Evolutionary conservation across 35 echinoderm and acorn worm genomes (phyloP).

Genomic region (Ophioderma brevispina): DNA sequence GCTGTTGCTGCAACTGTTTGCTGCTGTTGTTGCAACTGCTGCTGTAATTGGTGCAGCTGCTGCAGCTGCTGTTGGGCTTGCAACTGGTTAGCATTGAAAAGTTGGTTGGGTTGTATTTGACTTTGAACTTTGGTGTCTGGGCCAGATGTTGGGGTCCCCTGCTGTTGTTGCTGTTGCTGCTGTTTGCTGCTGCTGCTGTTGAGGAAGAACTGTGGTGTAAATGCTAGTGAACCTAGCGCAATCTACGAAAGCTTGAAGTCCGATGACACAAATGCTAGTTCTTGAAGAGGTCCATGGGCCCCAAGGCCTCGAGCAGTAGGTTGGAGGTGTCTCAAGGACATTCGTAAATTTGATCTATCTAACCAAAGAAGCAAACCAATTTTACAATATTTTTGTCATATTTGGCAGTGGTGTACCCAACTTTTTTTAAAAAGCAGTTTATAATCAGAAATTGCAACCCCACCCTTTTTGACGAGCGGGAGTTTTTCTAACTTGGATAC

Average conservation of each 20-base stretch:
- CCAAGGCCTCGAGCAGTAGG: constrained; percentile 3
- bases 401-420: no score
- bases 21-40: constrained; percentile 31
- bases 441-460: no score
- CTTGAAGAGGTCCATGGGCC: not conserved
- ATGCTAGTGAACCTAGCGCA: no score
- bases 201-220: no score
- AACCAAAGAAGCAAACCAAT: no score
- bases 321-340: constrained; percentile 22
- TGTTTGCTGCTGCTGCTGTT: not conserved
- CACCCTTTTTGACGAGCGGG: no score
- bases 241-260: constrained; percentile 27
- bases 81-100: not conserved
- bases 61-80: constrained; percentile 46
- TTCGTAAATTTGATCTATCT: constrained; percentile 30
- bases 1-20: constrained; percentile 26
- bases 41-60: constrained; percentile 48
- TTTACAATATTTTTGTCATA: no score
- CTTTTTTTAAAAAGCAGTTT: no score
- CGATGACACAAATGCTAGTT: constrained; percentile 23
- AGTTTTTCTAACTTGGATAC: no score
- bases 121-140: not conserved
- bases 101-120: not conserved
- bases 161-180: not conserved
- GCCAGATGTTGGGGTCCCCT: not conserved